phyloP scores from a whole-genome alignment of 37 sponge, comb jelly and placozoan genomes.

The Crambe crambe region DNA sequence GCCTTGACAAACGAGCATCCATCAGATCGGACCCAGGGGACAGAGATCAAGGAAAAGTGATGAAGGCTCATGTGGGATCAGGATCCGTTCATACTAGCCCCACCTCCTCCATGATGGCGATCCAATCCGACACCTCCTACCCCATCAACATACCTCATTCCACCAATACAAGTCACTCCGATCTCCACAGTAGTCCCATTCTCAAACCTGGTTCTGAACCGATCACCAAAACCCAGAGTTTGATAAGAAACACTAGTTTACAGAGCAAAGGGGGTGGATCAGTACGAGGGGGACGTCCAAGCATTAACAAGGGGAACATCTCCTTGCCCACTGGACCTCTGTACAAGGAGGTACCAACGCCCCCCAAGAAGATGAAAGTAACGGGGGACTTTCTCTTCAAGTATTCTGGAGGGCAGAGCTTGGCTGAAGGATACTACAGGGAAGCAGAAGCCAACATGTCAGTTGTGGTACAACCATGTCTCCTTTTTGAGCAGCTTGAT shows the following conservation, averaged over 20 bases:
- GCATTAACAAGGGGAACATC: slow-evolving; percentile 2
- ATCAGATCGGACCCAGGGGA: slow-evolving; percentile 48
- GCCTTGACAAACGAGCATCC: slow-evolving; percentile 32
- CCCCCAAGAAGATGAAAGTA: slow-evolving; percentile 2
- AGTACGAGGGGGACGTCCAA: background rate
- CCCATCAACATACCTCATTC: background rate
- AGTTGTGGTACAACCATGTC: slow-evolving; percentile 32
- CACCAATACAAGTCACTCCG: background rate
- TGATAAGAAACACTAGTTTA: background rate
- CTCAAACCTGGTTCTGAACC: slow-evolving; percentile 1
- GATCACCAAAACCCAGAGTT: background rate
- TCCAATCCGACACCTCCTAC: background rate
- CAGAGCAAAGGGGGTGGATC: background rate
- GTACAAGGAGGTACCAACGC: slow-evolving; percentile 1
- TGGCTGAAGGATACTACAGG: slow-evolving; percentile 51
- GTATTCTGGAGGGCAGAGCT: slow-evolving; percentile 58
- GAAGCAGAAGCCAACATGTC: background rate
- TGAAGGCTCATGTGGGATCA: background rate
- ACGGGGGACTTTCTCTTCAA: slow-evolving; percentile 24
- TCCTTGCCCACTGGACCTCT: slow-evolving; percentile 22
- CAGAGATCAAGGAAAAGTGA: background rate
- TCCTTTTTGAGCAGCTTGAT: slow-evolving; percentile 58
- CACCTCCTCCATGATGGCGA: background rate
- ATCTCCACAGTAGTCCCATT: background rate
- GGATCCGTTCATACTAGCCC: background rate